Conservation (phyloP, 35 echinoderm and acorn worm genomes). For the Apostichopus japonicus region DNA sequence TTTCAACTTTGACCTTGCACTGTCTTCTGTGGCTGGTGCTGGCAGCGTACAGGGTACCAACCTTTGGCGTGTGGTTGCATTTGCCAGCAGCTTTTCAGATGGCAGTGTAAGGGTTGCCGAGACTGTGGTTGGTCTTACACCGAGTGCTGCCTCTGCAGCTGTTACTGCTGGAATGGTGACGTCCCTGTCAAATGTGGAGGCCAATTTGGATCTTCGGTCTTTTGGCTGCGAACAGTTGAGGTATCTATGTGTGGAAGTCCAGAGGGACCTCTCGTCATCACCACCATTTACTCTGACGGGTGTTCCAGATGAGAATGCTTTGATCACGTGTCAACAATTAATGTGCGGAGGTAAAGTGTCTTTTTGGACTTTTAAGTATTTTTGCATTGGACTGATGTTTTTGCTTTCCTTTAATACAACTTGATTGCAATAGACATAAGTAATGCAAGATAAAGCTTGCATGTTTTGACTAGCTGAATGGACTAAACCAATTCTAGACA, state of each 20-base stretch:
- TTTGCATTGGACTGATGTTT: too few relatives aligned
- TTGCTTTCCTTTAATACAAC: too few relatives aligned
- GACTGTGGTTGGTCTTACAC: neutral
- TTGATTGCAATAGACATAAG: too few relatives aligned
- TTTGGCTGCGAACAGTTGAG: constrained; percentile 27
- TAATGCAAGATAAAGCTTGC: too few relatives aligned
- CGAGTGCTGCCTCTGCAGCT: neutral
- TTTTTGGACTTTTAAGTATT: too few relatives aligned
- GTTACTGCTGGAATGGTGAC: constrained; percentile 44
- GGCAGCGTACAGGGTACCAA: constrained; percentile 66
- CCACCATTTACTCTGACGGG: constrained; percentile 46
- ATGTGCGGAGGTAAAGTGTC: constrained; percentile 59
- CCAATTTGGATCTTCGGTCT: neutral
- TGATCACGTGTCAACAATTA: constrained; percentile 50
- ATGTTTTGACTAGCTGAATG: too few relatives aligned
- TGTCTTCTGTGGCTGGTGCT: constrained; percentile 39
- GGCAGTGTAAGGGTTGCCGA: constrained; percentile 35
- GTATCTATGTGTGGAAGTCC: constrained; percentile 63
- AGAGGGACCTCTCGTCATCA: constrained; percentile 17
- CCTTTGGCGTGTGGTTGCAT: constrained; percentile 70
- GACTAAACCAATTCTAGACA: too few relatives aligned
- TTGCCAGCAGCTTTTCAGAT: constrained; percentile 56
- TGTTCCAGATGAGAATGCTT: constrained; percentile 4
- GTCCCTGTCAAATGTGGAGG: constrained; percentile 1
- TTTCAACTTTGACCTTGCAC: constrained; percentile 58